Evolutionary conservation across 2,888 invertebrate species (phyloP).

Genomic region (Dolomedes plantarius): DNA sequence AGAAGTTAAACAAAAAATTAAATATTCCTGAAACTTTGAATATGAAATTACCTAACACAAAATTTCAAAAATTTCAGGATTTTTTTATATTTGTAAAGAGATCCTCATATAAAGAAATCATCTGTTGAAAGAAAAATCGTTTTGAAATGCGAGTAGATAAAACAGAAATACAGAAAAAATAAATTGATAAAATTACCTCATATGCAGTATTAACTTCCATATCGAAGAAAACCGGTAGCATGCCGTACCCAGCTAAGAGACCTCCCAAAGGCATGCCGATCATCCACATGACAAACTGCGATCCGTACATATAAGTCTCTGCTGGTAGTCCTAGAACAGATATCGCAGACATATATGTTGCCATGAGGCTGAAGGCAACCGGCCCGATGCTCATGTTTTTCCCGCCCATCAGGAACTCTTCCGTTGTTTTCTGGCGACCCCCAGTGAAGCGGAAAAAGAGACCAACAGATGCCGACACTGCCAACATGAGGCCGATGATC

Average conservation of each 20-base stretch:
- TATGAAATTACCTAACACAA: too few species aligned
- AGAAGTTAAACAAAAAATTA: too few species aligned
- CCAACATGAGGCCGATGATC: constrained; percentile 48
- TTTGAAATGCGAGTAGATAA: too few species aligned
- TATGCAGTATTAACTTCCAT: constrained; percentile 86
- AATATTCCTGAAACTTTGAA: too few species aligned
- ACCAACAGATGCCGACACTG: constrained; percentile 79
- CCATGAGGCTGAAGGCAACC: constrained; percentile 91
- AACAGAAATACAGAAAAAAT: too few species aligned
- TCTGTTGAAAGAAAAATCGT: too few species aligned
- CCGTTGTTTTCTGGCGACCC: constrained; percentile 87
- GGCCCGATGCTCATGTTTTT: constrained; percentile 87
- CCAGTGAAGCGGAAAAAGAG: constrained; percentile 90
- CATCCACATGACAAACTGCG: constrained; percentile 87
- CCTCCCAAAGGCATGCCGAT: constrained; percentile 86
- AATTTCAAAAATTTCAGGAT: too few species aligned
- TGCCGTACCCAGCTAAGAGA: constrained; percentile 85
- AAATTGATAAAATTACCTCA: too few species aligned
- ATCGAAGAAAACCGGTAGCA: constrained; percentile 89
- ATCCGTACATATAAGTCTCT: constrained; percentile 89
- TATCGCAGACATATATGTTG: constrained; percentile 92
- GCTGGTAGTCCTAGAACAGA: constrained; percentile 85
- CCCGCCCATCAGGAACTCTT: constrained; percentile 84
- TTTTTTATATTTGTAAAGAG: too few species aligned
- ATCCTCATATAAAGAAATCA: too few species aligned